These are phyloP conservation scores for Zeuzera pyrina DNA, from an alignment of 2,888 invertebrate species.

Conservation along the genomic window DNA sequence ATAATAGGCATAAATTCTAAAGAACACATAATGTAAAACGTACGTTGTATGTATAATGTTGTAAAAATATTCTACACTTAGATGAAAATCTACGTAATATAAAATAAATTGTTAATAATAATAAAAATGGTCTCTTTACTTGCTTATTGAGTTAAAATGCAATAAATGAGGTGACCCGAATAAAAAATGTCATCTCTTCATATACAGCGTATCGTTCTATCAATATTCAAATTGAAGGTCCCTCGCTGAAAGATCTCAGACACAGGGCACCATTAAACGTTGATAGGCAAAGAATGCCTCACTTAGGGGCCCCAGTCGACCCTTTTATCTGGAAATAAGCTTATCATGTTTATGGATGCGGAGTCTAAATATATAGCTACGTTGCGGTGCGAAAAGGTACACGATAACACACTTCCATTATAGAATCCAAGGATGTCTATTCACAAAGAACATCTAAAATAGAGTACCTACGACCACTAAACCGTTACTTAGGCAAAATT, in stretches of 20 bases:
- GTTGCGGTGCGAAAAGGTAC: constrained; percentile 43
- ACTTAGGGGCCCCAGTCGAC: constrained; percentile 54
- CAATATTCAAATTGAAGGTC: constrained; percentile 65
- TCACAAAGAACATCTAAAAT: background rate
- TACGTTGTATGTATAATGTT: no score
- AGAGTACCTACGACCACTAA: no score
- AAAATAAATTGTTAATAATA: constrained; percentile 1
- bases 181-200: constrained; percentile 36
- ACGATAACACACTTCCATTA: constrained; percentile 36
- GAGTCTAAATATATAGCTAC: constrained; percentile 45
- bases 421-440: constrained; percentile 16
- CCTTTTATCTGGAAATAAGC: constrained; percentile 68
- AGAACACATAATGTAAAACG: no score
- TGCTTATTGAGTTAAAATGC: no score
- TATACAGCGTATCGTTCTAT: constrained; percentile 37
- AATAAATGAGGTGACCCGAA: constrained; percentile 24
- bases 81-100: constrained; percentile 71
- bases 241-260: constrained; percentile 51
- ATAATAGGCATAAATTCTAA: no score
- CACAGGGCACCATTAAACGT: constrained; percentile 57
- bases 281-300: constrained; percentile 64
- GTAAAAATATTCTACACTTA: no score
- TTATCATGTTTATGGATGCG: constrained; percentile 63
- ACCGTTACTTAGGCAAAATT: no score
- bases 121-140: constrained; percentile 3